phyloP scores from a whole-genome alignment of 2,113 vertebrate genomes.

The Macrotus californicus region DNA sequence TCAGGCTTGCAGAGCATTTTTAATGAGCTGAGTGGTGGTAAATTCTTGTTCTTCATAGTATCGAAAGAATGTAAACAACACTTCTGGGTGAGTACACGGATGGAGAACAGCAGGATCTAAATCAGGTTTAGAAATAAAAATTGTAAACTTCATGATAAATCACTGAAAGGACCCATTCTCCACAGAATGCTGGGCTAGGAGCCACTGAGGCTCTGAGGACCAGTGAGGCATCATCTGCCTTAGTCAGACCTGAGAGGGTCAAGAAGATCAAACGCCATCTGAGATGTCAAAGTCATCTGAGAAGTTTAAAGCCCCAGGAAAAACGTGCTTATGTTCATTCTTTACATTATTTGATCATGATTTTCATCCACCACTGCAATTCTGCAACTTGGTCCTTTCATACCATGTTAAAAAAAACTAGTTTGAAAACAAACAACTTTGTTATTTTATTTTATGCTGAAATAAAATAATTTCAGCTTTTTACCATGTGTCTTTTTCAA shows the following conservation, averaged over 20 bases:
- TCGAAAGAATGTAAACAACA: conserved; percentile 46
- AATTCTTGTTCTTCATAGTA: conserved; percentile 52
- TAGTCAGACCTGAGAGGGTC: conserved; percentile 25
- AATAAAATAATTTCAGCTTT: neutral
- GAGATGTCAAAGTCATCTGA: conserved; percentile 13
- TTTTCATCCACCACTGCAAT: neutral
- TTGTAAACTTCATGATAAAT: conserved; percentile 56
- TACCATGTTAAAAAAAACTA: neutral
- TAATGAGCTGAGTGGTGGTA: conserved; percentile 55
- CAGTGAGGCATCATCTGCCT: conserved; percentile 29
- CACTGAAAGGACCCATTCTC: neutral
- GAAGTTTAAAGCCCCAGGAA: conserved; percentile 22
- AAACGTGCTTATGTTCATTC: conserved; percentile 22
- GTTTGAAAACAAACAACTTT: conserved; percentile 4
- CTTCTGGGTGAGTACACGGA: conserved; percentile 22
- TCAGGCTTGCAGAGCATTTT: conserved; percentile 42
- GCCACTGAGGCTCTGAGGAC: conserved; percentile 6
- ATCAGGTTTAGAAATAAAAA: conserved; percentile 53
- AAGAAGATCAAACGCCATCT: conserved; percentile 28
- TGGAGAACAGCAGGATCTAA: conserved; percentile 42
- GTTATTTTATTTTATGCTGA: conserved; percentile 18
- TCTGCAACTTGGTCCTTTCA: conserved; percentile 9
- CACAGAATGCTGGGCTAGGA: conserved; percentile 31
- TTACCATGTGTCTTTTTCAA: neutral
- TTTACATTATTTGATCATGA: neutral